Evolutionary conservation across 2,797 vertebrate species (phyloP).

Genomic region (Xenops minutus): DNA sequence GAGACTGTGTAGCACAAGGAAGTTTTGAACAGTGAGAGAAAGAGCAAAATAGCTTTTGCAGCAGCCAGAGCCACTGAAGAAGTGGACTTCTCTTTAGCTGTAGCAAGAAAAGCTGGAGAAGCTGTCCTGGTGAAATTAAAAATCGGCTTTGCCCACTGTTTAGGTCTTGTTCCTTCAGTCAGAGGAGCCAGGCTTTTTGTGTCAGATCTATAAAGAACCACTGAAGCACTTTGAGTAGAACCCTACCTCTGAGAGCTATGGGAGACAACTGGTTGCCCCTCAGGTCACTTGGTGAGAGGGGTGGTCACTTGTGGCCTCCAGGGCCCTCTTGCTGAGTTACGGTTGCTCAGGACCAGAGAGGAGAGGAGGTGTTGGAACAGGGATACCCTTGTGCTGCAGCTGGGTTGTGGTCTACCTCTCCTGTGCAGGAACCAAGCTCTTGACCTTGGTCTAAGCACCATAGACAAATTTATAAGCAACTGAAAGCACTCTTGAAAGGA

Average conservation of each 20-base stretch:
- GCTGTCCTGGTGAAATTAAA: background rate
- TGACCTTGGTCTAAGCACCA: background rate
- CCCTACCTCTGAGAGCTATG: background rate
- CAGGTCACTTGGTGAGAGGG: background rate
- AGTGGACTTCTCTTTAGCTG: background rate
- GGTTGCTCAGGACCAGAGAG: background rate
- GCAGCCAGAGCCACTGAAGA: background rate
- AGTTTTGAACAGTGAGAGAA: background rate
- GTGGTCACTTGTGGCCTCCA: fast-evolving
- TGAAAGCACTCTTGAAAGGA: slow-evolving; percentile 4
- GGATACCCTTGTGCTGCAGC: background rate
- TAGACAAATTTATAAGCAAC: background rate
- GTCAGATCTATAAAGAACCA: background rate
- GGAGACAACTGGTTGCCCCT: background rate
- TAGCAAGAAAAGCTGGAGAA: background rate
- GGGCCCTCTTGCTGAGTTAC: background rate
- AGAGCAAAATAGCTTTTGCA: background rate
- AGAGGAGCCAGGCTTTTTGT: background rate
- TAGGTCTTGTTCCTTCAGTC: background rate
- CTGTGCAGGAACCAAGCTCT: background rate
- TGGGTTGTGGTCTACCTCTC: background rate
- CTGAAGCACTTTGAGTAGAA: background rate
- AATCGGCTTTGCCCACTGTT: fast-evolving
- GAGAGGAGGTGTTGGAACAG: background rate
- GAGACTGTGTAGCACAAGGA: background rate